Base-by-base conservation (phyloP, 2,797 vertebrate species). In the Ara ararauna region DNA sequence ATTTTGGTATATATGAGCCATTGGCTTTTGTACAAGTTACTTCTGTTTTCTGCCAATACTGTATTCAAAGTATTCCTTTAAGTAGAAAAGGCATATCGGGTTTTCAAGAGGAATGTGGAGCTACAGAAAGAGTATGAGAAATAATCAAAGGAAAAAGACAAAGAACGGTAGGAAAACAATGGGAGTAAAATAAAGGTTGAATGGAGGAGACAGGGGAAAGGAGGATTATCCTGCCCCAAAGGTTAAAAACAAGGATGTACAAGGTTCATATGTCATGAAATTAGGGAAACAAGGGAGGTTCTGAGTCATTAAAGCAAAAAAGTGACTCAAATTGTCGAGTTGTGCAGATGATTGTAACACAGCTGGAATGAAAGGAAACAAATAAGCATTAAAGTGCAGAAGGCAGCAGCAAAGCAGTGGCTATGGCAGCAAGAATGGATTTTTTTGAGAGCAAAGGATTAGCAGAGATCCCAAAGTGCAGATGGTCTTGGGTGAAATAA, bases 401-500 rank as follows among this genome's bases (percentile, higher is more conserved):
- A 56, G 66, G 78, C 29, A 1, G 18, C 40, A 30, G 83, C 78
- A 75, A 80, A 92, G 87, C 58, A 30, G 23, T 6, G 23, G 30
- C 13, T 34, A 3, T 7, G 0, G 93, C 82, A 32, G 83, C 13
- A 7, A 64, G 87, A 53, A 94, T 84, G 86, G 96, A 87, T 93
- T 92, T 93, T 94, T 86, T 8, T 45, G 53, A 87, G 88, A 85
- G 95, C 85, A 29, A 36, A 84, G 96, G 96, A 96, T 97, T 96
- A 97, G 72, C 62, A 0, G 27, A 13, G 84, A 91, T 92, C 88
- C 84, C 93, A 53, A 87, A 67, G 93, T 93, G 38, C 96, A 97
- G 96, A 97, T 97, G 96, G 97, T 3, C 64, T 23, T 54, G 94
- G 80, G 86, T 90, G 92, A 50, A 93, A 89, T 94, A 94, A 97